Conservation (phyloP, 2,113 vertebrate genomes). For the Myrmophylax atrothorax region DNA sequence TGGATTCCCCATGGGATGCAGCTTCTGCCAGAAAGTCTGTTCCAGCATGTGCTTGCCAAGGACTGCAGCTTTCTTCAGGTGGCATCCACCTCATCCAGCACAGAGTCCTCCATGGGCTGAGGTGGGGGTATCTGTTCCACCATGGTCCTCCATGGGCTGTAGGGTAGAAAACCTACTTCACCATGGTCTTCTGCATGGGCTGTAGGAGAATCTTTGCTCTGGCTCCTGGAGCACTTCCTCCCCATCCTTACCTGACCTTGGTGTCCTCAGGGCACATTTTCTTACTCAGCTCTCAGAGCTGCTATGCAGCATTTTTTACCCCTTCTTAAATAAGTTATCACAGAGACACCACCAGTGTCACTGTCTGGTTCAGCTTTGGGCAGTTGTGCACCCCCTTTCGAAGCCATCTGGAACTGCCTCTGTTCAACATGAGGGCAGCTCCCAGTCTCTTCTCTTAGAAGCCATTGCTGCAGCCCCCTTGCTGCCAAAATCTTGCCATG, state of each 20-base stretch:
- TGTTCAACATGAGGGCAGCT: background rate
- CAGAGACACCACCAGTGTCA: accelerated
- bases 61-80: background rate
- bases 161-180: accelerated
- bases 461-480: background rate
- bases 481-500: background rate
- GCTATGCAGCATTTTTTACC: background rate
- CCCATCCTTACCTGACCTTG: background rate
- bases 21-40: background rate
- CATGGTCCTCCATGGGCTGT: accelerated
- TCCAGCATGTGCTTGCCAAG: accelerated
- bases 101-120: background rate
- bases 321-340: background rate
- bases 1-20: accelerated
- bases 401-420: accelerated
- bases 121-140: background rate
- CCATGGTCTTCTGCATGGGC: no score
- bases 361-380: background rate
- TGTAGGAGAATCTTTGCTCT: background rate
- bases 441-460: background rate
- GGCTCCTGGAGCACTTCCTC: background rate
- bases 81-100: background rate
- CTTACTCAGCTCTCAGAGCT: accelerated
- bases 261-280: background rate
- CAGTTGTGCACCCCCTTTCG: accelerated